phyloP scores from a whole-genome alignment of 2,797 vertebrate genomes.

The Limnodromus scolopaceus region DNA sequence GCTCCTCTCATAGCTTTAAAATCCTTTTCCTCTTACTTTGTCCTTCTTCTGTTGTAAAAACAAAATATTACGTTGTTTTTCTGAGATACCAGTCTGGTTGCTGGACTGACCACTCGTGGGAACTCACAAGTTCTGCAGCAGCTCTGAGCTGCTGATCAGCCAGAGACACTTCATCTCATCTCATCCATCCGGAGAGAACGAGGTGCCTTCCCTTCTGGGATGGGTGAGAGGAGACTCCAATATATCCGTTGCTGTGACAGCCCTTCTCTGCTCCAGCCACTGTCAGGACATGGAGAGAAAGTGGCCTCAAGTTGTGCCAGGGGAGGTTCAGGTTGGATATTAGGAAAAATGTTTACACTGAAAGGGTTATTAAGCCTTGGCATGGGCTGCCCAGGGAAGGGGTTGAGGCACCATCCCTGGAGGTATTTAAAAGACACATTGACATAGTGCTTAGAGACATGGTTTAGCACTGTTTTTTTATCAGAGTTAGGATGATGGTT shows the following conservation, averaged over 20 bases:
- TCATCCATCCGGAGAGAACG: neutral
- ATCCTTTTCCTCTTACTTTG: neutral
- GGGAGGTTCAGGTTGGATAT: too few relatives aligned
- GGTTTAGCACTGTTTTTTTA: too few relatives aligned
- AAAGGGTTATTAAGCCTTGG: too few relatives aligned
- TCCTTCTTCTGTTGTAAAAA: neutral
- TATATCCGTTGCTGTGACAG: neutral
- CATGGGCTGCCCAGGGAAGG: too few relatives aligned
- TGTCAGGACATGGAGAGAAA: neutral
- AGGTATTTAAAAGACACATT: too few relatives aligned
- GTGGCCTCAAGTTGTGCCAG: too few relatives aligned
- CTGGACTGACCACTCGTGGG: neutral
- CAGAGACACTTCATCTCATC: neutral
- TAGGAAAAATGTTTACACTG: too few relatives aligned
- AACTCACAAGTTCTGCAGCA: neutral
- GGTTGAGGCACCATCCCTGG: too few relatives aligned
- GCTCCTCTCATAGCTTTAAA: neutral
- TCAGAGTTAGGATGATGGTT: too few relatives aligned
- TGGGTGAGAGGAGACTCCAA: neutral
- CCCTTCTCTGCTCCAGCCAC: neutral
- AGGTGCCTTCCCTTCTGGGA: neutral
- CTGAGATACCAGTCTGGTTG: neutral
- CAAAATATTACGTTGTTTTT: fast-evolving
- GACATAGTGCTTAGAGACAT: too few relatives aligned
- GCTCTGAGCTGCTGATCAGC: neutral